phyloP scores from a whole-genome alignment of 2,113 vertebrate genomes.

The Ceratotherium simum region DNA sequence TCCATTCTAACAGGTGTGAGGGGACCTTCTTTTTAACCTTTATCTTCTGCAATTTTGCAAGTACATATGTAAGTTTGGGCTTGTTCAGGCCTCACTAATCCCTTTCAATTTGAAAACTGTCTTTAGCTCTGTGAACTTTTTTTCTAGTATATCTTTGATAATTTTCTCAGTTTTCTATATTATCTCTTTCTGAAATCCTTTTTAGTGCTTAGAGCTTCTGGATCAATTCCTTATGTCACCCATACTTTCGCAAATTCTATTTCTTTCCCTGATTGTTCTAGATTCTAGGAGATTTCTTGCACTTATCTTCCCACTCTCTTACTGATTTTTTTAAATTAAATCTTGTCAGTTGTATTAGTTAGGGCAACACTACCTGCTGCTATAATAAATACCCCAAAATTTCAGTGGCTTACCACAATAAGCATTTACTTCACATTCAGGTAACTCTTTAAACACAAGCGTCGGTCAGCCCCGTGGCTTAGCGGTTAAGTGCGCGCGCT shows the following conservation, averaged over 20 bases:
- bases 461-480: too few relatives aligned
- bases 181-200: background rate
- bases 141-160: background rate
- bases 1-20: background rate
- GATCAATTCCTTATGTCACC: background rate
- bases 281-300: background rate
- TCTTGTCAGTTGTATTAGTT: background rate
- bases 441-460: background rate
- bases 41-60: constrained; percentile 9
- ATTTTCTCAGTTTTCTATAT: background rate
- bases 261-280: background rate
- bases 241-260: background rate
- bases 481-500: too few relatives aligned
- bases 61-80: background rate
- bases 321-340: background rate
- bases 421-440: background rate
- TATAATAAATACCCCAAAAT: background rate
- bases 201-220: background rate
- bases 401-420: background rate
- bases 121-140: background rate
- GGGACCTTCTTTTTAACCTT: background rate
- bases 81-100: background rate
- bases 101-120: background rate
- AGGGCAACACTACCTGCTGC: background rate
- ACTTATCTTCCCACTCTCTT: background rate